A percentile compares a stretch with the other conserved stretches of the same genome.
Evolutionary conservation across 2,888 invertebrate genomes (phyloP).

Genomic region (Drosophila testacea): DNA sequence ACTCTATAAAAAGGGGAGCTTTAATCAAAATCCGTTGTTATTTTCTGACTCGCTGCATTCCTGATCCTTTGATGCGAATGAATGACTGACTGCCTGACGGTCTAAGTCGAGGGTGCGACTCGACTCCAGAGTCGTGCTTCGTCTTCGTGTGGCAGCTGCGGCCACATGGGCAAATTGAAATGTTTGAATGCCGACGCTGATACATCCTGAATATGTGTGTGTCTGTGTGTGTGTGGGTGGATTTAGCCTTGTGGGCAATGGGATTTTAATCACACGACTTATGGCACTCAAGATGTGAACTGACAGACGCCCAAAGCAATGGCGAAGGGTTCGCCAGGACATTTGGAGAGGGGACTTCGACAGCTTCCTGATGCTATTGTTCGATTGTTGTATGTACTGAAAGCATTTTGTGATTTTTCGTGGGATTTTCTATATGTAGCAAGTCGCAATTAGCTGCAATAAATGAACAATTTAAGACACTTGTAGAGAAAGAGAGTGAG

Average conservation of each 20-base stretch:
- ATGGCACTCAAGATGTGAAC: constrained; percentile 85
- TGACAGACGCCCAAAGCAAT: constrained; percentile 78
- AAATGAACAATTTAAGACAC: constrained; percentile 83
- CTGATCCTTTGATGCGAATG: constrained; percentile 86
- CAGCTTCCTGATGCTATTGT: constrained; percentile 61
- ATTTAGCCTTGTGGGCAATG: constrained; percentile 81
- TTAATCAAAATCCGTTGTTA: constrained; percentile 87
- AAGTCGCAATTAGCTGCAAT: constrained; percentile 84
- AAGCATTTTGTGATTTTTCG: constrained; percentile 79
- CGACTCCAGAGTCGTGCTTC: constrained; percentile 29
- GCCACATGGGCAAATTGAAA: constrained; percentile 82
- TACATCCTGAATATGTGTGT: constrained; percentile 13
- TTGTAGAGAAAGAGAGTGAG: not conserved
- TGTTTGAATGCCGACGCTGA: constrained; percentile 73
- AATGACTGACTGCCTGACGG: constrained; percentile 61
- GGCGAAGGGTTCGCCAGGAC: constrained; percentile 62
- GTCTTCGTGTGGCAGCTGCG: constrained; percentile 45
- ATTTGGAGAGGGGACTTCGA: constrained; percentile 48
- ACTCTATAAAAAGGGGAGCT: constrained; percentile 84
- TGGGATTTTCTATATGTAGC: constrained; percentile 63
- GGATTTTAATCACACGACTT: constrained; percentile 85
- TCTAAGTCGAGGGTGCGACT: constrained; percentile 64
- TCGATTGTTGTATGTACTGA: constrained; percentile 40
- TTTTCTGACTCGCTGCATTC: constrained; percentile 87
- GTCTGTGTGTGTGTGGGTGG: constrained; percentile 44